A percentile compares a stretch with the other conserved stretches of the same genome.
Evolutionary conservation across 1,140 invertebrate species (phyloP).

Genomic region (Cheumatopsyche charites): DNA sequence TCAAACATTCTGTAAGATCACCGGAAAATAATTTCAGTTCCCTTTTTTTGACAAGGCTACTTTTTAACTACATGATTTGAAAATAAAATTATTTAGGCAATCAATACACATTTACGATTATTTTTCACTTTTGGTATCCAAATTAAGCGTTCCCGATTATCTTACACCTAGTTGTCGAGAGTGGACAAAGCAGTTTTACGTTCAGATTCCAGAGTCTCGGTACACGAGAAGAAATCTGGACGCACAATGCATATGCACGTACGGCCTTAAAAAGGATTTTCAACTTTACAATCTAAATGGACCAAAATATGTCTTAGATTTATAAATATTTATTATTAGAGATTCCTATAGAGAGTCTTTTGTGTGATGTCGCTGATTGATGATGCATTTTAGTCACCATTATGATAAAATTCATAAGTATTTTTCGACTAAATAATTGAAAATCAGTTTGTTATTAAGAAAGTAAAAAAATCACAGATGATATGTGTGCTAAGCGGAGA

Average conservation of each 20-base stretch:
- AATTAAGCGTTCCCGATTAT: constrained; percentile 40
- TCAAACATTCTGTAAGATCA: constrained; percentile 41
- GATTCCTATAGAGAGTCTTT: constrained; percentile 47
- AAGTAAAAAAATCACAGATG: constrained; percentile 43
- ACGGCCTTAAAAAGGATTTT: constrained; percentile 27
- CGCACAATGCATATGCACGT: constrained; percentile 24
- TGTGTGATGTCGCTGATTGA: constrained; percentile 36
- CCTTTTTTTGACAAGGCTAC: constrained; percentile 39
- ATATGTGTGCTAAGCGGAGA: constrained; percentile 44
- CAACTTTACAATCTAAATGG: constrained; percentile 44
- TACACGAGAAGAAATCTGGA: constrained; percentile 1
- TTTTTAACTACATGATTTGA: constrained; percentile 33
- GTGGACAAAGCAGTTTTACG: constrained; percentile 25
- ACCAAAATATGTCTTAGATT: constrained; percentile 43
- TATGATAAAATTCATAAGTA: constrained; percentile 35
- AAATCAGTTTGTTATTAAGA: constrained; percentile 8
- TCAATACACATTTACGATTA: constrained; percentile 30
- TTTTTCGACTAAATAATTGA: constrained; percentile 25
- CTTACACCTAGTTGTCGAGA: constrained; percentile 38
- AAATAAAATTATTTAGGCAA: constrained; percentile 39
- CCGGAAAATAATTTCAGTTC: constrained; percentile 42
- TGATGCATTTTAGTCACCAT: constrained; percentile 29
- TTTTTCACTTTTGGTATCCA: constrained; percentile 37
- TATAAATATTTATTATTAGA: constrained; percentile 37
- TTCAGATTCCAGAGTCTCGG: background rate